A percentile compares a stretch with the other conserved stretches of the same genome.
phyloP scores from a whole-genome alignment of 2,113 vertebrate genomes.

The Theropithecus gelada region DNA sequence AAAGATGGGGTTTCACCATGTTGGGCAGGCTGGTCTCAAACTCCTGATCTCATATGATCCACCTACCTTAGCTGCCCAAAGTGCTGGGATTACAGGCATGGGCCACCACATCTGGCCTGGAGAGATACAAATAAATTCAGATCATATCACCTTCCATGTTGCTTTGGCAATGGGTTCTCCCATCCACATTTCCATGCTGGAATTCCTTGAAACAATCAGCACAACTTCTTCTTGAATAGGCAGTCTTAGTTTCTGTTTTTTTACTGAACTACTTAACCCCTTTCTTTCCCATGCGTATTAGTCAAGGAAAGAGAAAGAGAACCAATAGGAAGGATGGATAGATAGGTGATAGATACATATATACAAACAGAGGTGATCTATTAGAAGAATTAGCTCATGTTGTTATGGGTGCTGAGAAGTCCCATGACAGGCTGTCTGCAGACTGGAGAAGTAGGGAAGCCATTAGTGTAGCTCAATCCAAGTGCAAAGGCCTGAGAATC shows the following conservation, averaged over 20 bases:
- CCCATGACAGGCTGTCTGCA: not conserved
- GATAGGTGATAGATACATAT: not conserved
- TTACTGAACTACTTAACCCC: not conserved
- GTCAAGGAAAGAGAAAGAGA: not conserved
- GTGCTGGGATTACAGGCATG: not conserved
- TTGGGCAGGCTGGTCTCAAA: not conserved
- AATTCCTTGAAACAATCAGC: not conserved
- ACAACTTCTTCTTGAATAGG: not conserved
- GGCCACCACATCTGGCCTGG: not conserved
- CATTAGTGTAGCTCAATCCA: not conserved
- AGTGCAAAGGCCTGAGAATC: not conserved
- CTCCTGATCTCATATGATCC: not conserved
- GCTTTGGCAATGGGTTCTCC: not conserved
- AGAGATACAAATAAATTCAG: not conserved
- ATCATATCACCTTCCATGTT: not conserved
- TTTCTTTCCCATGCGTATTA: not conserved
- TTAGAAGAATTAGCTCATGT: not conserved
- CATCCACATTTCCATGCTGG: not conserved
- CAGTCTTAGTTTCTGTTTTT: not conserved
- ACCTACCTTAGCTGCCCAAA: not conserved
- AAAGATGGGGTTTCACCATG: not conserved
- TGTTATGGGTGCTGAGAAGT: not conserved
- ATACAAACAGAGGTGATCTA: not conserved
- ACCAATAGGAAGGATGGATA: not conserved
- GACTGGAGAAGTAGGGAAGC: not conserved